Conservation (phyloP, 2,113 vertebrate genomes). For the Xiphophorus maculatus region DNA sequence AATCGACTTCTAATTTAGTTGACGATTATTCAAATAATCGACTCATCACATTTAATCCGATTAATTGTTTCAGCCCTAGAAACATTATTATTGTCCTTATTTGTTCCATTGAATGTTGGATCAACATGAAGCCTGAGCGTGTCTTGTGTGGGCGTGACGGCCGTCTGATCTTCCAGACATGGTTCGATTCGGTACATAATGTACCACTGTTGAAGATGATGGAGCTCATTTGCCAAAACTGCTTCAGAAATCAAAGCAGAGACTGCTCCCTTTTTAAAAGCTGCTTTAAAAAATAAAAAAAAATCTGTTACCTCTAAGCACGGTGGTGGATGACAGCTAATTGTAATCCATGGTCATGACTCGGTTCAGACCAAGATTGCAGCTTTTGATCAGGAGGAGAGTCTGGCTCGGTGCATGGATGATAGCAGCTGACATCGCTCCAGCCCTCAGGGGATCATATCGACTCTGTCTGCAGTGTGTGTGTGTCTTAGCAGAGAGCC, state of each 20-base stretch:
- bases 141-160: slow-evolving; percentile 8
- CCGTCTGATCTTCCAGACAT: slow-evolving; percentile 29
- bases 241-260: not conserved
- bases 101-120: not conserved
- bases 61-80: no score
- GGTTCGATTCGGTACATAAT: slow-evolving; percentile 12
- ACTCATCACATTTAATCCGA: no score
- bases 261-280: not conserved
- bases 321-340: slow-evolving; percentile 25
- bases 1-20: no score
- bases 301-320: not conserved
- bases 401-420: slow-evolving; percentile 27
- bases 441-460: slow-evolving; percentile 21
- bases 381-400: slow-evolving; percentile 10
- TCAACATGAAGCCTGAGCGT: slow-evolving; percentile 35
- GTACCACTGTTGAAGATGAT: slow-evolving; percentile 5
- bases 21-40: no score
- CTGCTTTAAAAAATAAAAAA: not conserved
- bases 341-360: slow-evolving; percentile 30
- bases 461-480: slow-evolving; percentile 29
- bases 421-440: slow-evolving; percentile 22
- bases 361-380: slow-evolving; percentile 6
- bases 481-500: slow-evolving; percentile 3
- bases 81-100: not conserved
- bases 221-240: slow-evolving; percentile 25